Conservation (phyloP, 2,797 vertebrate species). For the Thunnus albacares region DNA sequence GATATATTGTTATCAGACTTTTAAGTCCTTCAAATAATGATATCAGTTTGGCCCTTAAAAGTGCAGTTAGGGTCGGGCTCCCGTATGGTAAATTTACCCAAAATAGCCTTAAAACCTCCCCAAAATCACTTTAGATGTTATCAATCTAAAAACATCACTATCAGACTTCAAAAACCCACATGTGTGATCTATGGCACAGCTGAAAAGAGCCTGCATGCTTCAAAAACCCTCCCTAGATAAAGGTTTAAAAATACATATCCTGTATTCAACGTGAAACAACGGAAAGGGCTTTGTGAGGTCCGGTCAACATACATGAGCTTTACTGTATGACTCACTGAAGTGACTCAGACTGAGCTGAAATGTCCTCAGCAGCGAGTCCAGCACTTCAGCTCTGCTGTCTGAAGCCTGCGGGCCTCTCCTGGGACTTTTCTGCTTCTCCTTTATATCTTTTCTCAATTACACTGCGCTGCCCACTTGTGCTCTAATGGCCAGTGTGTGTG, state of each 20-base stretch:
- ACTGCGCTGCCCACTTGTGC: conserved; percentile 4
- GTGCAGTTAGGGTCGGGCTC: no score
- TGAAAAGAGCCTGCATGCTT: background rate
- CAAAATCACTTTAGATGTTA: background rate
- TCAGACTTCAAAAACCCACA: background rate
- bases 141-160: background rate
- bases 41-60: no score
- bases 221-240: conserved; percentile 20
- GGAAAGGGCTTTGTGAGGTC: conserved; percentile 25
- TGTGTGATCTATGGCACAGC: background rate
- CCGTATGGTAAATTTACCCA: no score
- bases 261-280: conserved; percentile 20
- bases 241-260: conserved; percentile 39
- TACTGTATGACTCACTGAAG: conserved; percentile 35
- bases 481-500: conserved; percentile 22
- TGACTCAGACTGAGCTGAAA: conserved; percentile 45
- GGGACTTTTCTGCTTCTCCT: conserved; percentile 1
- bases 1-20: no score
- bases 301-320: conserved; percentile 29
- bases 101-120: background rate
- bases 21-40: no score
- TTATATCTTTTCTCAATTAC: conserved; percentile 27
- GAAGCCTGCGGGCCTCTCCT: conserved; percentile 21
- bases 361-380: conserved; percentile 25
- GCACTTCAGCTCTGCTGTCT: conserved; percentile 18